Percentiles rank a stretch among this genome's conserved stretches.
These are phyloP conservation scores for Periparus ater DNA, from an alignment of 2,797 vertebrate genomes.

Conservation along the genomic window DNA sequence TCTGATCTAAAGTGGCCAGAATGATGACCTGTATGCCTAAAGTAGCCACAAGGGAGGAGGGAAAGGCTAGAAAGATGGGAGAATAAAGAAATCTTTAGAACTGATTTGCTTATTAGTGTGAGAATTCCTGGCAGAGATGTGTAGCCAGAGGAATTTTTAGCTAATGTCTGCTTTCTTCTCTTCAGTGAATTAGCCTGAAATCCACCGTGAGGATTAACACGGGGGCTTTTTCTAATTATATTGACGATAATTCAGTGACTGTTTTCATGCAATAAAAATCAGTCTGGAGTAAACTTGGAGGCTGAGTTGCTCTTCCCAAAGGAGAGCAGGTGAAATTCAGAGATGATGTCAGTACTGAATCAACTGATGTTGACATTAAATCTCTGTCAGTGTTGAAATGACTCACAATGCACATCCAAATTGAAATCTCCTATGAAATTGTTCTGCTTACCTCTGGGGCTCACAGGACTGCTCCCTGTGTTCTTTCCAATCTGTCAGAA, in stretches of 20 bases:
- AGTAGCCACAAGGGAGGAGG: neutral
- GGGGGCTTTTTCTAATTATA: neutral
- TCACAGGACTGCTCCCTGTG: neutral
- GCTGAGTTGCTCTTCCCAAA: neutral
- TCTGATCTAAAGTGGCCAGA: neutral
- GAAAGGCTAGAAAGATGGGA: neutral
- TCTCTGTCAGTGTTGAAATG: neutral
- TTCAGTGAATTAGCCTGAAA: slow-evolving; percentile 2
- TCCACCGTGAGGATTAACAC: neutral
- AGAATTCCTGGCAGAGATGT: neutral
- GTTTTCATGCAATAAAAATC: slow-evolving; percentile 22
- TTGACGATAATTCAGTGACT: neutral
- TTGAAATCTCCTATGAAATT: slow-evolving; percentile 15
- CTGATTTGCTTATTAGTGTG: neutral
- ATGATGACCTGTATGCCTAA: neutral
- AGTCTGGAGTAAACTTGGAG: neutral
- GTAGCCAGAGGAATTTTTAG: slow-evolving; percentile 11
- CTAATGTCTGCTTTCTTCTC: slow-evolving; percentile 1
- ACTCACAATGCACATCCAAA: slow-evolving; percentile 1
- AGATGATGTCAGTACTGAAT: slow-evolving; percentile 17
- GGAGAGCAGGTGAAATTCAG: slow-evolving; percentile 18
- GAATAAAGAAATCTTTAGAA: neutral
- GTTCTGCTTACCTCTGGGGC: slow-evolving; percentile 2
- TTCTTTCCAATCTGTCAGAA: slow-evolving; percentile 1
- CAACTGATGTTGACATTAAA: slow-evolving; percentile 7